Percentiles rank a stretch among this genome's conserved stretches.
Evolutionary conservation across 92 coral and sea anemone species (phyloP).

Genomic region (Nematostella vectensis): DNA sequence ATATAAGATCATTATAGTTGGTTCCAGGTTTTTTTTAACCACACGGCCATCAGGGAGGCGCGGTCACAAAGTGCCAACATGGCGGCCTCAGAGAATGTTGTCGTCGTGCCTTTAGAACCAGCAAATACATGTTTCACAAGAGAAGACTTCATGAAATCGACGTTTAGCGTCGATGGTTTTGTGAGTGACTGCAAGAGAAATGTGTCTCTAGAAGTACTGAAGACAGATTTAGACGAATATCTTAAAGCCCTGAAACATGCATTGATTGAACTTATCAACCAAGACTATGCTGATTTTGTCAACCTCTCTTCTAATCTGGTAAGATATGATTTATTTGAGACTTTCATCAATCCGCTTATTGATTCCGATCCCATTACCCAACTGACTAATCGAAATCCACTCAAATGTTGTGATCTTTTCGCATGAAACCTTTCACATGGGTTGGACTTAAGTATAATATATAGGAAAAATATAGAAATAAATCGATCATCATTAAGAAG

Average conservation of each 20-base stretch:
- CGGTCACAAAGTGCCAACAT: constrained; percentile 64
- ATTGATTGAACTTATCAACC: constrained; percentile 90
- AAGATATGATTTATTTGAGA: constrained; percentile 15
- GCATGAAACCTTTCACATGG: too few relatives aligned
- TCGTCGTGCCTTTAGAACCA: constrained; percentile 72
- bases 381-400: not conserved
- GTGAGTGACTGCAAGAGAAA: constrained; percentile 76
- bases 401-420: not conserved
- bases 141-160: constrained; percentile 74
- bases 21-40: too few relatives aligned
- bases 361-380: not conserved
- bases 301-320: constrained; percentile 94
- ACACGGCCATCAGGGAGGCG: constrained; percentile 10
- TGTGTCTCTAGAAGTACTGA: constrained; percentile 73
- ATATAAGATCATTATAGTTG: too few relatives aligned
- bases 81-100: constrained; percentile 59
- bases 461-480: too few relatives aligned
- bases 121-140: constrained; percentile 69
- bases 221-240: constrained; percentile 84
- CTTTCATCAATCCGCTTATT: not conserved
- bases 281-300: constrained; percentile 98
- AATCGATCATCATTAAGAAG: too few relatives aligned
- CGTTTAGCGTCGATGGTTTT: constrained; percentile 82
- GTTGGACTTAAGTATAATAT: too few relatives aligned
- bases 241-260: constrained; percentile 86